phyloP scores from a whole-genome alignment of 2,113 vertebrate genomes.

The Neoarius graeffei region DNA sequence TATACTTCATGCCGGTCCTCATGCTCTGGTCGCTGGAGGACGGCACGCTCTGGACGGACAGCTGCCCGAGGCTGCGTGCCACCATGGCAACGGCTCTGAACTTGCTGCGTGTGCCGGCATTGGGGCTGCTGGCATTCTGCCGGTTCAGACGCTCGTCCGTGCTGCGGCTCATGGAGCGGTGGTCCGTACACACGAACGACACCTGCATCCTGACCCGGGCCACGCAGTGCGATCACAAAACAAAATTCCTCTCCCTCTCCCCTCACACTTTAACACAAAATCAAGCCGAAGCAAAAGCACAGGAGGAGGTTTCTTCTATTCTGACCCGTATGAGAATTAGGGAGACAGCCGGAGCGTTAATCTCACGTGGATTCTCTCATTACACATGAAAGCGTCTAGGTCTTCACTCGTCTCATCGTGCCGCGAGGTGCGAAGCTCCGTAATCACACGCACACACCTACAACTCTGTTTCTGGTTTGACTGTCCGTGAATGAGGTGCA shows the following conservation, averaged over 20 bases:
- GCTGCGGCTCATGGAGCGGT: slow-evolving; percentile 84
- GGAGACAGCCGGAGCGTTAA: neutral
- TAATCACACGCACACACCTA: neutral
- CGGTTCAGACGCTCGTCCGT: slow-evolving; percentile 86
- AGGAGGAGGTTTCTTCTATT: neutral
- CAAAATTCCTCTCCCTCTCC: slow-evolving; percentile 12
- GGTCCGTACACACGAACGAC: slow-evolving; percentile 92
- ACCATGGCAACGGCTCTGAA: slow-evolving; percentile 94
- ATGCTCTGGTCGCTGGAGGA: slow-evolving; percentile 79
- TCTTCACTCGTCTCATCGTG: neutral
- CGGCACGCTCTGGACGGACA: slow-evolving; percentile 83
- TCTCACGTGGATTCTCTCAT: neutral
- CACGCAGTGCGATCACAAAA: slow-evolving; percentile 1
- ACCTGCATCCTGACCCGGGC: slow-evolving; percentile 83
- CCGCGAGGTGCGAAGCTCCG: neutral
- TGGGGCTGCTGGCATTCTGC: slow-evolving; percentile 87
- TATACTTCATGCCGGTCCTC: slow-evolving; percentile 91
- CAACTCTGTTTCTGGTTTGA: neutral
- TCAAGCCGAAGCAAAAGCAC: neutral
- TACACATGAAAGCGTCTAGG: neutral
- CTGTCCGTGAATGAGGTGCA: neutral
- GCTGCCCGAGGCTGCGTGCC: slow-evolving; percentile 91
- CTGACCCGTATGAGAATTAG: neutral
- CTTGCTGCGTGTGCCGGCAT: slow-evolving; percentile 82
- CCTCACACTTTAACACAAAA: neutral